Evolutionary conservation across 2,113 vertebrate species (phyloP).

Genomic region (Crotalus helleri): DNA sequence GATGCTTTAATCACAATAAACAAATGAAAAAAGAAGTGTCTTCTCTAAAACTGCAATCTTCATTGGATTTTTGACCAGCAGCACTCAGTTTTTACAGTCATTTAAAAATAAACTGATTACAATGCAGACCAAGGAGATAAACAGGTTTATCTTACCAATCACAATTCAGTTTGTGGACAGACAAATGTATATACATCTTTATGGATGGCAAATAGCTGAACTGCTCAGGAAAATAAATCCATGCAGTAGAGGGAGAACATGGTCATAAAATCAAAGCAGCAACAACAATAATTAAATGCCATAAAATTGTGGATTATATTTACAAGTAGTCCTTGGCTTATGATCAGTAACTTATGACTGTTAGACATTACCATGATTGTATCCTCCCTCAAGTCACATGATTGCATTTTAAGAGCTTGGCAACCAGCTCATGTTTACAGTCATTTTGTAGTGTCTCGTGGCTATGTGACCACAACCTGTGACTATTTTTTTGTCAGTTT

Average conservation of each 20-base stretch:
- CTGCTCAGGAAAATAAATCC: not conserved
- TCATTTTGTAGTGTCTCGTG: too few relatives aligned
- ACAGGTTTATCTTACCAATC: not conserved
- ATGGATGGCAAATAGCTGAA: not conserved
- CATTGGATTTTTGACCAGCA: slow-evolving; percentile 9
- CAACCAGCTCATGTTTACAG: too few relatives aligned
- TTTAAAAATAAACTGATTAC: not conserved
- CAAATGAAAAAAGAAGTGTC: not conserved
- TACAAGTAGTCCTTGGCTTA: not conserved
- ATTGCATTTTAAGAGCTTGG: too few relatives aligned
- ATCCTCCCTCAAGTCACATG: too few relatives aligned
- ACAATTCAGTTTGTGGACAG: not conserved
- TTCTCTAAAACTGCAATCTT: not conserved
- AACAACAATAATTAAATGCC: not conserved
- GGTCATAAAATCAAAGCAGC: not conserved
- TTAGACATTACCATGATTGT: too few relatives aligned
- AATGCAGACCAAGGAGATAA: not conserved
- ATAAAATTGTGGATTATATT: not conserved
- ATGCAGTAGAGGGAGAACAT: not conserved
- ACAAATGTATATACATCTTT: not conserved
- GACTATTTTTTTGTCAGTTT: too few relatives aligned
- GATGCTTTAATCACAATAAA: not conserved
- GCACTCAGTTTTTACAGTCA: not conserved
- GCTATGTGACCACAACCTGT: too few relatives aligned
- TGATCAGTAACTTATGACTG: too few relatives aligned